A percentile compares a stretch with the other conserved stretches of the same genome.
phyloP scores from a whole-genome alignment of 2,113 vertebrate genomes.

The Tyto alba region DNA sequence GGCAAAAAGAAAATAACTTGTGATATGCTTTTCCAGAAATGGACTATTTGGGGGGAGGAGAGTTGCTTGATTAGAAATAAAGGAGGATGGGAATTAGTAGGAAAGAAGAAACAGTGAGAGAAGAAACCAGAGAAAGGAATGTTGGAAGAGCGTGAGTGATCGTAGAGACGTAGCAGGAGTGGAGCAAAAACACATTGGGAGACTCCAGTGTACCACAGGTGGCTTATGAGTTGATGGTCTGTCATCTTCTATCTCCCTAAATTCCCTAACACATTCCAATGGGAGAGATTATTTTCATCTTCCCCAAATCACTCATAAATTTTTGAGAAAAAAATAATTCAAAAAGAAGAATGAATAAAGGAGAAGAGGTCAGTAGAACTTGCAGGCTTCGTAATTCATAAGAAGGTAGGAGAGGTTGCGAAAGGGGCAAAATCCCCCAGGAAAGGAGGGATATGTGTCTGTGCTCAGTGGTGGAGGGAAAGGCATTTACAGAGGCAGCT shows the following conservation, averaged over 20 bases:
- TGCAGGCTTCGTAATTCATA: neutral
- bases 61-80: neutral
- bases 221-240: neutral
- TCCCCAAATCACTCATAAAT: neutral
- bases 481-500: neutral
- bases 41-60: neutral
- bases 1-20: neutral
- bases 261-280: neutral
- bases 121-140: neutral
- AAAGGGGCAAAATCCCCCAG: neutral
- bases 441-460: neutral
- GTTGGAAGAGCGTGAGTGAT: neutral
- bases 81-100: neutral
- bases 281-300: neutral
- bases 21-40: neutral
- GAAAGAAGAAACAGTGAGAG: neutral
- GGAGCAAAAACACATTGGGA: neutral
- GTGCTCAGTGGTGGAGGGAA: neutral
- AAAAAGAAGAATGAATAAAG: neutral
- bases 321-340: neutral
- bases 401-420: neutral
- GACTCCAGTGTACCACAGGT: neutral
- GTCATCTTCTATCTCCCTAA: neutral
- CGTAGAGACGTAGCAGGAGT: fast-evolving
- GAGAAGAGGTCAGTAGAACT: neutral